Conservation (phyloP, 2,797 vertebrate species). For the Mycteria americana region DNA sequence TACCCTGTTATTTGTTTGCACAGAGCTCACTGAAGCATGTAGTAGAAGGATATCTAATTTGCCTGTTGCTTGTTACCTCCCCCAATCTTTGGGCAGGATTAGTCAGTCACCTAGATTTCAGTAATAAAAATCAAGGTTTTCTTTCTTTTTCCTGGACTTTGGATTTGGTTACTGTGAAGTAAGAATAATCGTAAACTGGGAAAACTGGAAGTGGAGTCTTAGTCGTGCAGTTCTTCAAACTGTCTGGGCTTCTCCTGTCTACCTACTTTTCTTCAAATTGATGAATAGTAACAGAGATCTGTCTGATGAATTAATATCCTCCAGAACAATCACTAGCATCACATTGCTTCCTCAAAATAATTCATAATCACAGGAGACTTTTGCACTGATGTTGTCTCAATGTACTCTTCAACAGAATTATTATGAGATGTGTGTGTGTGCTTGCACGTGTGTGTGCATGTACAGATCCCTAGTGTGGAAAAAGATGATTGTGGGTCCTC, state of each 20-base stretch:
- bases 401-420: not conserved
- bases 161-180: not conserved
- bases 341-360: not conserved
- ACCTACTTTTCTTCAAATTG: not conserved
- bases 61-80: not conserved
- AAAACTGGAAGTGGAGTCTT: not conserved
- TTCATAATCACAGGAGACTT: not conserved
- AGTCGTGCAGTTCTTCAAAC: not conserved
- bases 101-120: not conserved
- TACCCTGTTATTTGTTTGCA: not conserved
- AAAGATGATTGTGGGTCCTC: not conserved
- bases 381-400: not conserved
- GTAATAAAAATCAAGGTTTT: not conserved
- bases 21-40: not conserved
- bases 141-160: not conserved
- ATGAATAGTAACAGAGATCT: not conserved
- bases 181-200: not conserved
- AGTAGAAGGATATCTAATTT: not conserved
- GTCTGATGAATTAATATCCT: not conserved
- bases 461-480: accelerated
- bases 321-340: not conserved
- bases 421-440: accelerated
- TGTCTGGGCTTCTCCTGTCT: not conserved
- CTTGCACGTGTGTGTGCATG: accelerated
- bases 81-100: not conserved